Evolutionary conservation across 2,797 vertebrate species (phyloP), one percentile per base, ranked within the genome.

Genomic region (Garrulus glandarius): DNA sequence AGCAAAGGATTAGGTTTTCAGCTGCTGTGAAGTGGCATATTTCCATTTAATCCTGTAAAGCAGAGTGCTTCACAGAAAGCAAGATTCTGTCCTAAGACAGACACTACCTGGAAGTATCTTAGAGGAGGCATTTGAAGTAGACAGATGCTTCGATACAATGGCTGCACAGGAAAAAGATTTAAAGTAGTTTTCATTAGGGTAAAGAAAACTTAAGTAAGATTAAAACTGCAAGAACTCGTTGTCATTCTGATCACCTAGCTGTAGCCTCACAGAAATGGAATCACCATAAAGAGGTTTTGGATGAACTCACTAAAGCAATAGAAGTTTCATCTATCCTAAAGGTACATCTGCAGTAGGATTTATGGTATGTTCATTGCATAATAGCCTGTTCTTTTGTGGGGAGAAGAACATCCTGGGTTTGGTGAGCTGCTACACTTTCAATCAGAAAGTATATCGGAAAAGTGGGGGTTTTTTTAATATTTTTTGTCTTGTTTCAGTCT

Each of bases 281-380:
- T 92, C 26, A 21, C 22, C 43, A 75, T 67, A 60, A 78, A 88
- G 89, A 97, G 60, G 79, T 64, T 87, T 79, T 79, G 68, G 27
- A 95, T 55, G 80, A 95, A 55, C 89, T 96, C 91, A 82, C 39
- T 44, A 93, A 91, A 79, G 91, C 82, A 74, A 27, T 21, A 89
- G 89, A 71, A 69, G 50, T 80, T 83, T 77, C 74, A 60, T 84
- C 74, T 30, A 3, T 84, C 57, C 78, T 80, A 44, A 85, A 97
- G 89, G 93, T 95, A 91, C 70, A 65, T 74, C 60, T 77, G 24
- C 17, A 29, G 30, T 14, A 52, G 65, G 88, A 69, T 84, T 96
- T 94, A 63, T 71, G 69, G 39, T 41, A 37, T 60, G n/a, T 82
- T 10, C 26, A 27, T 61, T 84, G 63, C 49, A 15, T 70, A 78